Base-by-base conservation (phyloP, 2,113 vertebrate species). In the Nothobranchius furzeri region DNA sequence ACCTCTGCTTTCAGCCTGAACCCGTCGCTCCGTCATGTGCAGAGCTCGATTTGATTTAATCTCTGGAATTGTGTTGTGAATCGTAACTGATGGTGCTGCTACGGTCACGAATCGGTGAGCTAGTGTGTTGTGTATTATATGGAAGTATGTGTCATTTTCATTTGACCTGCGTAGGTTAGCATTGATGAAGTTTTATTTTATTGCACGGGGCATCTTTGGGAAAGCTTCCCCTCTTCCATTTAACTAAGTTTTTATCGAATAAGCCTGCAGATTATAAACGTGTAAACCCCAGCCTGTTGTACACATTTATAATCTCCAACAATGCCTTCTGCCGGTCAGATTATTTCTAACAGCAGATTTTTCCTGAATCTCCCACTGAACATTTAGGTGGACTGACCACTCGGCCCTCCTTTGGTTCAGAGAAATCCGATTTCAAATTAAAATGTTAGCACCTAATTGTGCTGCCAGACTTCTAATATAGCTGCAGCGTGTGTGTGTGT, bases 51-150 rank as follows among this genome's bases (percentile, higher is more conserved):
- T 62, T 68, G 79, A 83, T 83, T 82, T 75, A 72, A 81, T 74
- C 66, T 76, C 80, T 81, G 77, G 70, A 82, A 35, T 77, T 51
- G 48, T 83, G 61, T 73, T 62, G 79, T 75, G 72, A 83, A 85
- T 70, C 70, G 74, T 62, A 79, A 78, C 69, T 73, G 67, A 87
- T 78, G 82, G 82, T 88, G 90, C 89, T 88, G 84, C 85, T 90
- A 85, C 65, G 76, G 76, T 83, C 72, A 72, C 68, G 64, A 65
- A 80, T 61, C 64, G 65, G 74, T 89, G 85, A 86, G 78, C 75
- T 86, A 84, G 75, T 84, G 68, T 59, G 75, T 66, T 60, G 69
- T 79, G 52, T 79, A 61, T 73, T 45, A 58, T 75, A n/a, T 73
- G 42, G 64, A 25, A 30, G 64, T 42, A 47, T 43, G 48, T 69